Conservation (phyloP, 2,888 invertebrate genomes). For the Megastigmus dorsalis region DNA sequence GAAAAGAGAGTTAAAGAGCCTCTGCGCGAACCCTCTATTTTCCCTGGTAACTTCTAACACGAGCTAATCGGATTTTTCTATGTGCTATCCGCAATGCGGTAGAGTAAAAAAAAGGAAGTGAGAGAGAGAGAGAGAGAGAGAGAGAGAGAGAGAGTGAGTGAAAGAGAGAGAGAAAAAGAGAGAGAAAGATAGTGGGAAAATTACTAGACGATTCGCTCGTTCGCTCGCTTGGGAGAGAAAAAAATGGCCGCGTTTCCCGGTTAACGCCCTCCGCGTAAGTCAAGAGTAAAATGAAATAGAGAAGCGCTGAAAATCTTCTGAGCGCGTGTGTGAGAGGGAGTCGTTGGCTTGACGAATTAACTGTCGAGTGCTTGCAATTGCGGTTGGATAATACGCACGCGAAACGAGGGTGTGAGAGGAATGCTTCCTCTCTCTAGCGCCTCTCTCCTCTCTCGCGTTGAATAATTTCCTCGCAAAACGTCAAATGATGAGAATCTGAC, state of each 20-base stretch:
- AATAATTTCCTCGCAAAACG: slow-evolving; percentile 46
- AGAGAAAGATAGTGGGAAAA: slow-evolving; percentile 22
- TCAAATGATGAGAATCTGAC: slow-evolving; percentile 40
- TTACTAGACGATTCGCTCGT: slow-evolving; percentile 32
- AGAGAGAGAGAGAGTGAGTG: neutral
- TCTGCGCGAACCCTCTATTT: slow-evolving; percentile 24
- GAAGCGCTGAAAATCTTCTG: slow-evolving; percentile 36
- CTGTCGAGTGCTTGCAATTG: slow-evolving; percentile 43
- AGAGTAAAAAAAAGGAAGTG: slow-evolving; percentile 1
- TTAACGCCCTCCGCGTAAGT: slow-evolving; percentile 30
- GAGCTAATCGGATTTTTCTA: slow-evolving; percentile 45
- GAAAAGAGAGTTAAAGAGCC: neutral
- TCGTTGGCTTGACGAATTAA: slow-evolving; percentile 41
- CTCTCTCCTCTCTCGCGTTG: neutral
- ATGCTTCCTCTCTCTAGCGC: slow-evolving; percentile 6
- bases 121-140: slow-evolving; percentile 9
- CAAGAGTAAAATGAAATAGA: slow-evolving; percentile 41
- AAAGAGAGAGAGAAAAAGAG: neutral
- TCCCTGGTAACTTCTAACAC: slow-evolving; percentile 36
- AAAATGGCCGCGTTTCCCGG: slow-evolving; percentile 46
- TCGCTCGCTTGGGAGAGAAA: slow-evolving; percentile 33
- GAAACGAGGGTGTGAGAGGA: neutral
- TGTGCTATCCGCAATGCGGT: no score
- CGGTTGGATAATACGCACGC: no score
- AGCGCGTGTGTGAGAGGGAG: neutral